phyloP scores from a whole-genome alignment of 1,140 invertebrate genomes.

The Aphelinus atriplicis region DNA sequence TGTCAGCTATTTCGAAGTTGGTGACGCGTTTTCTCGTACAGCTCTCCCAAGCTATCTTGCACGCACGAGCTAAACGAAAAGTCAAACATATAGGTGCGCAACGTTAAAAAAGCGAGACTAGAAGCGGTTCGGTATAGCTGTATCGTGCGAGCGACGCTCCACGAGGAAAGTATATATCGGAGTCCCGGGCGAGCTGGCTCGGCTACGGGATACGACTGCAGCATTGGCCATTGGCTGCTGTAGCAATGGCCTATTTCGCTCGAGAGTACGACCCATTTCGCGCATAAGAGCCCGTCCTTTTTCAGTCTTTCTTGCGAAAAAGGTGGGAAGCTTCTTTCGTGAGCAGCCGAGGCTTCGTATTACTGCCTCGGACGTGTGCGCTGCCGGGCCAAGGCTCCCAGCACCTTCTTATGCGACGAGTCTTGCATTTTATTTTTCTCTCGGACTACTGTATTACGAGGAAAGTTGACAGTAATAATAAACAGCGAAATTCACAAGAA shows the following conservation, averaged over 20 bases:
- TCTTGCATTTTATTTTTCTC: slow-evolving; percentile 8
- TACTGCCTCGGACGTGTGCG: background rate
- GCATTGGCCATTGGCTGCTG: slow-evolving; percentile 65
- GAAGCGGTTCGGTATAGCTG: slow-evolving; percentile 11
- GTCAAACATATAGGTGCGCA: background rate
- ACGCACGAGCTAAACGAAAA: slow-evolving; percentile 22
- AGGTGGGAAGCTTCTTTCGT: slow-evolving; percentile 45
- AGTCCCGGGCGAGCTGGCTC: slow-evolving; percentile 13
- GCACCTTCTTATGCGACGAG: background rate
- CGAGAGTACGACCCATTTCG: slow-evolving; percentile 65
- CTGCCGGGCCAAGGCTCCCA: background rate
- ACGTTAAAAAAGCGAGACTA: background rate
- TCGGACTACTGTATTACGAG: slow-evolving; percentile 13
- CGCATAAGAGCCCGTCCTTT: slow-evolving; percentile 59
- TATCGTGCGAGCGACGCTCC: slow-evolving; percentile 28
- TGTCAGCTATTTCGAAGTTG: slow-evolving; percentile 14
- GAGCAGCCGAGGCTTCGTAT: too few species aligned
- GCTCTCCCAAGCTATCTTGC: slow-evolving; percentile 1
- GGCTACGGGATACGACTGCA: slow-evolving; percentile 52
- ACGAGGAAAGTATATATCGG: slow-evolving; percentile 12
- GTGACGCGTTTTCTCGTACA: slow-evolving; percentile 38
- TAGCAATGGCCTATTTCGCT: slow-evolving; percentile 66
- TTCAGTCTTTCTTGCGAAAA: slow-evolving; percentile 47
- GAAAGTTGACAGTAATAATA: slow-evolving; percentile 3
- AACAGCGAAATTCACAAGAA: slow-evolving; percentile 14